Evolutionary conservation across 1,140 invertebrate species (phyloP).

Genomic region (Sminthurides bifidus): DNA sequence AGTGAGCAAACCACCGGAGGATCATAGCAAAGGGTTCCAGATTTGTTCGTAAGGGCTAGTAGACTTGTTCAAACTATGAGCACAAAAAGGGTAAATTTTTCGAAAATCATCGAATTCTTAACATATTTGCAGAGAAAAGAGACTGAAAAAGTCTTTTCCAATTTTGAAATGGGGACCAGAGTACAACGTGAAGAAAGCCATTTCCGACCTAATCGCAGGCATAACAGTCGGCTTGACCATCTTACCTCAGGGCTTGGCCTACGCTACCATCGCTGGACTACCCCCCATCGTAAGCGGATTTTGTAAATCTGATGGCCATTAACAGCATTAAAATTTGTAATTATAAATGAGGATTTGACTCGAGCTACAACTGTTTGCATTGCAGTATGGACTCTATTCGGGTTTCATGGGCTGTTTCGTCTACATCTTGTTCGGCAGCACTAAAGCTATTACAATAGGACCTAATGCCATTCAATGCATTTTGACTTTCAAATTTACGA

Average conservation of each 20-base stretch:
- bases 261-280: conserved; percentile 65
- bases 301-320: not conserved
- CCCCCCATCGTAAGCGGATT: conserved; percentile 56
- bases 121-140: conserved; percentile 16
- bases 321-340: not conserved
- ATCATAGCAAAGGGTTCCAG: not conserved
- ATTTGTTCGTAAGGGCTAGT: not conserved
- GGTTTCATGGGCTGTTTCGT: conserved; percentile 74
- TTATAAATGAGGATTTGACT: not conserved
- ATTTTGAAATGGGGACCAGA: conserved; percentile 57
- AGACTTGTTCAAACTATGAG: too few relatives aligned
- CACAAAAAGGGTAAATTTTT: too few relatives aligned
- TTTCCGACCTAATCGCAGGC: conserved; percentile 67
- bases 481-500: conserved; percentile 44
- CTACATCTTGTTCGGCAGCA: conserved; percentile 65
- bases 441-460: conserved; percentile 59
- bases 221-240: conserved; percentile 75
- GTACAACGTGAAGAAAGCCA: conserved; percentile 55
- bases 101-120: not conserved
- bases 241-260: conserved; percentile 76
- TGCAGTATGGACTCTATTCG: conserved; percentile 64
- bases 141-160: conserved; percentile 41
- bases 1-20: not conserved
- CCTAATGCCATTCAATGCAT: conserved; percentile 56
- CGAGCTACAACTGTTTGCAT: too few relatives aligned